Base-by-base conservation (phyloP, 2,888 invertebrate species). In the Lithodes maja region DNA sequence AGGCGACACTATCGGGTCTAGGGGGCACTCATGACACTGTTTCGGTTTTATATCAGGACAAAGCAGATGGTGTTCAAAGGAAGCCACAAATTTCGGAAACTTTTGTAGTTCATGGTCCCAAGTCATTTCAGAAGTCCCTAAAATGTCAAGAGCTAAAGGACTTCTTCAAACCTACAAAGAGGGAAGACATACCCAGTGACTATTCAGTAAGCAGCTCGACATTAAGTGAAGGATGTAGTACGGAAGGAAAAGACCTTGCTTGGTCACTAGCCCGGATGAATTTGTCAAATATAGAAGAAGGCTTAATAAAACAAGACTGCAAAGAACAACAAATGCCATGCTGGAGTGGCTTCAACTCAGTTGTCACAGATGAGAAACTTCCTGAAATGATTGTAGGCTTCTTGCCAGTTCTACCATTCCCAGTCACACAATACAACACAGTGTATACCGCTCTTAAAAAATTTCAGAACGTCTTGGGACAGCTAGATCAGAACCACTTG, bases 381-480 rank as follows among this genome's bases (percentile, higher is more conserved):
- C 82, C 82, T 17, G 82, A 61, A 12, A 82, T 61, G 54, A 82
- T 82, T 61, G 61, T 68, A 61, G 61, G 82, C n/a, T 68, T 82
- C 82, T 2, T 82, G 5, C 82, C 82, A 61, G 55, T 82, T 33
- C 12, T 82, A n/a, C 61, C 61, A 50, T 61, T 15, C 82, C 82
- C 82, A 33, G 33, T 68, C 7, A 54, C 68, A 49, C 7, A 78
- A 50, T 78, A 78, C n/a, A 7, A 17, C 53, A 49, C 78, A 7
- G 52, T 78, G 7, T 68, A n/a, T 17, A 82, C 68, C 17, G 82
- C 61, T 17, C 82, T 82, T 2, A 82, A 82, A 5, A 82, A 61
- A 7, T 68, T 68, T n/a, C 82, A 5, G 69, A 82, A 82, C 61
- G 17, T 82, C n/a, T 33, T 82, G 61, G 61, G 50, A 68, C 82